These are phyloP conservation scores for Euwallacea fornicatus DNA, from an alignment of 1,140 invertebrate genomes.

Conservation along the genomic window DNA sequence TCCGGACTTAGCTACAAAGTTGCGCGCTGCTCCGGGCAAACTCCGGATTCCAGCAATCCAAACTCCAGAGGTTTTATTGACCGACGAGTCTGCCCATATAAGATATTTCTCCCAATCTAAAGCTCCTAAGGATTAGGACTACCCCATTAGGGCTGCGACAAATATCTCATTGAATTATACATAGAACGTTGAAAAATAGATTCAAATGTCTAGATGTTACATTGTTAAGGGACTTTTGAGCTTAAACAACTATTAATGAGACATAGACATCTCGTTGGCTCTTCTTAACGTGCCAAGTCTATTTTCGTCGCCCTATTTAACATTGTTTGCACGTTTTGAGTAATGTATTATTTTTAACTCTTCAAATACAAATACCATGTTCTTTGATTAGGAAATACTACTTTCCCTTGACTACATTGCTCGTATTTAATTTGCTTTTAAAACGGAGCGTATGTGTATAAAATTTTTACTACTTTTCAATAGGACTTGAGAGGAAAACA, in stretches of 20 bases:
- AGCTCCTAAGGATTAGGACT: constrained; percentile 28
- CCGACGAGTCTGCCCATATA: constrained; percentile 33
- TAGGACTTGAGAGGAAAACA: too few species aligned
- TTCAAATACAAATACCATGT: constrained; percentile 25
- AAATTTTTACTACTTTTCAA: too few species aligned
- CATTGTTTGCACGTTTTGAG: constrained; percentile 48
- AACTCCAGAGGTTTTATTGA: constrained; percentile 36
- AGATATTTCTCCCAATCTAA: constrained; percentile 39
- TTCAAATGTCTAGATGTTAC: too few species aligned
- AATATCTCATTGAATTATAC: too few species aligned
- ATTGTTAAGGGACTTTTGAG: neutral
- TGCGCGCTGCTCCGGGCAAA: constrained; percentile 38
- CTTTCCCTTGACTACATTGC: neutral
- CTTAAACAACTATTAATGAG: constrained; percentile 27
- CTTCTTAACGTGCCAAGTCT: constrained; percentile 47
- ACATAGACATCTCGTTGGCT: constrained; percentile 31
- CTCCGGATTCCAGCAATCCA: constrained; percentile 38
- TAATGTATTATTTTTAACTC: constrained; percentile 49
- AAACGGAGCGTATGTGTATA: too few species aligned
- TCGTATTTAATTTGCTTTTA: too few species aligned
- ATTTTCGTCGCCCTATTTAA: constrained; percentile 50
- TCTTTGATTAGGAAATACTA: constrained; percentile 10
- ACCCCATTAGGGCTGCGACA: neutral
- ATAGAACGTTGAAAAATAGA: too few species aligned
- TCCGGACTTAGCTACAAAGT: constrained; percentile 38